Evolutionary conservation across 2,888 invertebrate genomes (phyloP).

Genomic region (Leucozona laternaria): DNA sequence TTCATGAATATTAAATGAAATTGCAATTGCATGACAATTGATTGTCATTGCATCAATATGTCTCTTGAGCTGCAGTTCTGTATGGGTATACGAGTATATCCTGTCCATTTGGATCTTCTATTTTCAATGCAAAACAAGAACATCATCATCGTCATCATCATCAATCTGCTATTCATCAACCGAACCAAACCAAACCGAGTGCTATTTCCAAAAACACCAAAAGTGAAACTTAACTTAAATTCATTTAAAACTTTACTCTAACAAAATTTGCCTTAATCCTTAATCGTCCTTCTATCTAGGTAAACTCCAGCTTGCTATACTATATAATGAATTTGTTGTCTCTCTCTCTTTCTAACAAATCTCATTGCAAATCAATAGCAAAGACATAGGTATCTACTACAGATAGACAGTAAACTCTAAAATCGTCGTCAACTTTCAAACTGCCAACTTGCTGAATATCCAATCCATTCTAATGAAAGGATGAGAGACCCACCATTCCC

Average conservation of each 20-base stretch:
- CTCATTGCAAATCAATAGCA: slow-evolving; percentile 59
- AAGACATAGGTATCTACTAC: slow-evolving; percentile 14
- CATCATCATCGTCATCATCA: slow-evolving; percentile 41
- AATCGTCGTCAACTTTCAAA: slow-evolving; percentile 47
- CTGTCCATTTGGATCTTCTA: not conserved
- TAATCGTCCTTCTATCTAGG: slow-evolving; percentile 47
- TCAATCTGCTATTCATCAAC: slow-evolving; percentile 64
- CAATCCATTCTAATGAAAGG: not conserved
- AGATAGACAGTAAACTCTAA: slow-evolving; percentile 35
- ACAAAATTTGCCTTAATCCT: slow-evolving; percentile 60
- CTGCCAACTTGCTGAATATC: slow-evolving; percentile 16
- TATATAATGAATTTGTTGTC: not conserved
- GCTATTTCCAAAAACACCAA: slow-evolving; percentile 18
- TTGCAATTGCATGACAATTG: slow-evolving; percentile 62
- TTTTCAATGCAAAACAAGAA: slow-evolving; percentile 8
- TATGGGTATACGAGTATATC: not conserved
- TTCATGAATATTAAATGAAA: slow-evolving; percentile 68
- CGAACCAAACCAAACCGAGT: slow-evolving; percentile 1
- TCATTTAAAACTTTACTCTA: slow-evolving; percentile 66
- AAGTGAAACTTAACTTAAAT: slow-evolving; percentile 59
- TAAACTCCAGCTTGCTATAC: not conserved
- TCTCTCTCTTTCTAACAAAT: not conserved
- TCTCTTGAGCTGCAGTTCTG: not conserved
- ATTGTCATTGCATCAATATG: slow-evolving; percentile 46
- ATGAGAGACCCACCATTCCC: not conserved